A percentile compares a stretch with the other conserved stretches of the same genome.
Evolutionary conservation across 23 tunicate genomes (phyloP).

Genomic region (Clavelina lepadiformis): DNA sequence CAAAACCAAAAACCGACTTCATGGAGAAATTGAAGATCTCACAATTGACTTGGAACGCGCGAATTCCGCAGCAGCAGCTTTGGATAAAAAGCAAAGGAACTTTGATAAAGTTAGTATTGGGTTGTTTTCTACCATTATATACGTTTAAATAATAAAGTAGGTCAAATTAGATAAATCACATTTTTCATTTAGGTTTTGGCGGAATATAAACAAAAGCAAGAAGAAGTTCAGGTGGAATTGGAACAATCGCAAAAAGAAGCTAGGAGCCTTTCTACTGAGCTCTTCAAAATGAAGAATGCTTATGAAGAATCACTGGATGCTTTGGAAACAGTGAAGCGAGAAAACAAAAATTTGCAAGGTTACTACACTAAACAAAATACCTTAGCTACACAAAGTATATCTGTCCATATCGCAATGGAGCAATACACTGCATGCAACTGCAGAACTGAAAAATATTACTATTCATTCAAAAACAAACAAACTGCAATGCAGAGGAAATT

Average conservation of each 20-base stretch:
- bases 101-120: conserved; percentile 16
- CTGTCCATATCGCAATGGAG: too few relatives aligned
- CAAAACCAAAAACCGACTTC: conserved; percentile 91
- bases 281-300: conserved; percentile 97
- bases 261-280: conserved; percentile 94
- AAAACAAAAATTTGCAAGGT: conserved; percentile 97
- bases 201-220: conserved; percentile 86
- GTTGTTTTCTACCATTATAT: background rate
- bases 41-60: conserved; percentile 85
- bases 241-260: conserved; percentile 98
- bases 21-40: conserved; percentile 90
- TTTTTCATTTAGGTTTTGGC: conserved; percentile 47
- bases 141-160: too few relatives aligned
- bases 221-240: conserved; percentile 89
- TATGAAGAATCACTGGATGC: conserved; percentile 98
- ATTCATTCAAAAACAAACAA: background rate
- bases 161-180: background rate
- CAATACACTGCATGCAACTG: too few relatives aligned
- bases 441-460: too few relatives aligned
- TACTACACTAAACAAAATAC: background rate
- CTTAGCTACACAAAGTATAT: too few relatives aligned
- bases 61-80: conserved; percentile 85
- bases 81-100: conserved; percentile 89
- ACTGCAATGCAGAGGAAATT: conserved; percentile 46
- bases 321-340: conserved; percentile 93